Evolutionary conservation across 2,888 invertebrate genomes (phyloP).

Genomic region (Tachina grossa): DNA sequence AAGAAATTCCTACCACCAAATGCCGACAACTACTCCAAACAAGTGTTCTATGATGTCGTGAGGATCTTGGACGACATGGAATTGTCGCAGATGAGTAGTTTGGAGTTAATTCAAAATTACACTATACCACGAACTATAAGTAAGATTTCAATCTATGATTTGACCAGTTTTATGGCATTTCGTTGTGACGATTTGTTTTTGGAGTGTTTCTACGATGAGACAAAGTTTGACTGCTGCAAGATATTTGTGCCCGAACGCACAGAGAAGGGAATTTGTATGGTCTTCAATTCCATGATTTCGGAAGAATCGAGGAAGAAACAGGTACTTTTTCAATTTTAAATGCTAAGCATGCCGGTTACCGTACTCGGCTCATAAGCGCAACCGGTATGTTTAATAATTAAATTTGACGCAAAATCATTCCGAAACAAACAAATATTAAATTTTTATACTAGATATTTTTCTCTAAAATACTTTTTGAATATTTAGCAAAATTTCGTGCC

Average conservation of each 20-base stretch:
- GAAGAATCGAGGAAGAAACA: constrained; percentile 76
- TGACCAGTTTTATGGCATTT: constrained; percentile 76
- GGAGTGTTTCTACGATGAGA: constrained; percentile 82
- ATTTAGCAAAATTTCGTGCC: no score
- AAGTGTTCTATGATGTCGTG: constrained; percentile 74
- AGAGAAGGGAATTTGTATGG: constrained; percentile 82
- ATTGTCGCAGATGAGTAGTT: constrained; percentile 73
- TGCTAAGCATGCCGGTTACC: background rate
- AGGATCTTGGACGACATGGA: constrained; percentile 72
- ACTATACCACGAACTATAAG: constrained; percentile 65
- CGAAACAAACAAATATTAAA: no score
- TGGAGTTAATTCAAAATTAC: constrained; percentile 69
- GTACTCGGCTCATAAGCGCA: no score
- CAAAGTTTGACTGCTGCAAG: constrained; percentile 82
- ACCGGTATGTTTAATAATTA: no score
- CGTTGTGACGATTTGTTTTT: constrained; percentile 82
- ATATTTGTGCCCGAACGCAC: constrained; percentile 82
- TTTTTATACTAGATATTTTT: no score
- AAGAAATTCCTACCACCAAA: constrained; percentile 76
- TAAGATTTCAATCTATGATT: constrained; percentile 73
- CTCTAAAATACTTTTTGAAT: no score
- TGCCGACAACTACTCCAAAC: constrained; percentile 67
- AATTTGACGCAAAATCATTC: no score
- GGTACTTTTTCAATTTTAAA: constrained; percentile 45
- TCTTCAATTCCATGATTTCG: constrained; percentile 82